phyloP scores from a whole-genome alignment of 2,888 invertebrate genomes.

The Himalopsyche kuldschensis region DNA sequence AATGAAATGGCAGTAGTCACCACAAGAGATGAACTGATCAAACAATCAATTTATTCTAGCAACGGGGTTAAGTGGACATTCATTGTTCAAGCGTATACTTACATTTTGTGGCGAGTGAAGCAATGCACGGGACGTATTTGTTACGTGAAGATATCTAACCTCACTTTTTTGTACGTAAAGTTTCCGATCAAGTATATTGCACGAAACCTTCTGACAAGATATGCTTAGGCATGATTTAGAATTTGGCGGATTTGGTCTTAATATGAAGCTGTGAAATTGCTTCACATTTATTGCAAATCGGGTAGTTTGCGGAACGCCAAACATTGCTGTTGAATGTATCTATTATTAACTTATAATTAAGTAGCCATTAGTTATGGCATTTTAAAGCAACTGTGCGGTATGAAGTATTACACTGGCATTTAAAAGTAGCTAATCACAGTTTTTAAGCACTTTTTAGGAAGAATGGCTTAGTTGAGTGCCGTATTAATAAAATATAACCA shows the following conservation, averaged over 20 bases:
- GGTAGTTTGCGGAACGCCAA: not conserved
- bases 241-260: not conserved
- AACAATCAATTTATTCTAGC: too few species aligned
- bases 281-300: not conserved
- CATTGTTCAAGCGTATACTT: constrained; percentile 40
- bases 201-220: not conserved
- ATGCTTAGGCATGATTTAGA: not conserved
- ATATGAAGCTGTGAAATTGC: not conserved
- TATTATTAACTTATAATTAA: not conserved
- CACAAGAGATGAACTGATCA: too few species aligned
- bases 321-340: not conserved
- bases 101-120: constrained; percentile 50
- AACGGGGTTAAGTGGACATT: too few species aligned
- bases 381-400: not conserved
- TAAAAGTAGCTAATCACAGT: too few species aligned
- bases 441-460: too few species aligned
- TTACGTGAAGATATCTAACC: constrained; percentile 1
- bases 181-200: not conserved
- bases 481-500: too few species aligned
- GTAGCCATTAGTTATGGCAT: not conserved
- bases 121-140: not conserved
- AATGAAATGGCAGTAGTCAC: too few species aligned
- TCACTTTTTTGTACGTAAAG: not conserved
- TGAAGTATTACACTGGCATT: too few species aligned
- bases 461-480: too few species aligned